These are phyloP conservation scores for Agelas oroides DNA, from an alignment of 37 sponge, comb jelly and placozoan species.

Conservation along the genomic window DNA sequence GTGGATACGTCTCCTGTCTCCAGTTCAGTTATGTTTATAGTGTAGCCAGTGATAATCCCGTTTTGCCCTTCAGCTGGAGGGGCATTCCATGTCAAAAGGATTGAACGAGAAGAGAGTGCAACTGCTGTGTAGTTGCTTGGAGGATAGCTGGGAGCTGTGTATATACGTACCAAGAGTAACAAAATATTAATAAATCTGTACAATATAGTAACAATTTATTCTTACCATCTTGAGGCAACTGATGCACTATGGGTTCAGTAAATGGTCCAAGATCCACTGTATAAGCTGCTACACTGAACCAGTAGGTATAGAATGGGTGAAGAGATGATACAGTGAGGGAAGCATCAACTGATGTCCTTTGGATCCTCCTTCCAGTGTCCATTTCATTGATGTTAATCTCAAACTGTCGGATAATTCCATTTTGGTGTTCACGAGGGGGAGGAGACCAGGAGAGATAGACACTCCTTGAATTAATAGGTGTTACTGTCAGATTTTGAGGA, in stretches of 20 bases:
- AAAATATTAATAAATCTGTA: not conserved
- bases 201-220: not conserved
- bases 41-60: conserved; percentile 22
- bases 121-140: not conserved
- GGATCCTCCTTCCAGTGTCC: conserved; percentile 2
- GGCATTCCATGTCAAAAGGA: conserved; percentile 9
- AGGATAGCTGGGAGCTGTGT: conserved; percentile 30
- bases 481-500: too few relatives aligned
- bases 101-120: not conserved
- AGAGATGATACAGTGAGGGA: not conserved
- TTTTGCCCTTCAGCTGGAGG: conserved; percentile 18
- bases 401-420: conserved; percentile 20
- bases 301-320: not conserved
- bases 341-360: not conserved
- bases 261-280: conserved; percentile 13
- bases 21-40: conserved; percentile 5
- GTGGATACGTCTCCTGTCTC: not conserved
- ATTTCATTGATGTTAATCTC: not conserved
- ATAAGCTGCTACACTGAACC: not conserved
- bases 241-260: not conserved
- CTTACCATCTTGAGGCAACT: conserved; percentile 26
- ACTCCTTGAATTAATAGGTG: too few relatives aligned
- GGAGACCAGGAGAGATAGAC: conserved; percentile 21
- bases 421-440: conserved; percentile 1
- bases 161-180: not conserved